Evolutionary conservation across 1,140 invertebrate species (phyloP), one percentile per base, ranked within the genome.

Genomic region (Prorops nasuta): DNA sequence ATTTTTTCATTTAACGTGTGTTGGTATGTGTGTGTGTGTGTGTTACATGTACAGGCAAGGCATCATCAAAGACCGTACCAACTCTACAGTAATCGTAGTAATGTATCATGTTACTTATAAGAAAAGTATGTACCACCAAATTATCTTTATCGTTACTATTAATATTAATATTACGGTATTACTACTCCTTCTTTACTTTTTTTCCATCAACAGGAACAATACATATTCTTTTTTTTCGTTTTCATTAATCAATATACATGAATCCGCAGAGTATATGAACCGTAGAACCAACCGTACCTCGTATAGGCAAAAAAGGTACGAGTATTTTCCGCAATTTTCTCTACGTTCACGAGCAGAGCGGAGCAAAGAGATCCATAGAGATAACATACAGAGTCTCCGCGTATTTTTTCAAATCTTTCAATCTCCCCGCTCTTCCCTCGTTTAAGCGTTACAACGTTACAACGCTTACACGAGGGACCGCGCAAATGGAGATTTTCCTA

Each of bases 11-110:
- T 74, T 63, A 73, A 73, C 65, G 54, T 67, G 54, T 67, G 60
- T 62, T 44, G 53, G 43, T 66, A 56, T 56, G 56, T 54, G 56
- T 56, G 44, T 67, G 56, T 57, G 54, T 54, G 57, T 64, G 58
- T 65, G 60, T 72, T 76, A 77, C 73, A 76, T 77, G 71, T 76
- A 76, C 73, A 74, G 73, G 60, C 72, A 77, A 77, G 74, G 74
- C 74, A 77, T 74, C 71, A 58, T 74, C 69, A 66, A 75, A 72
- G 67, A 76, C 72, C 69, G 73, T 75, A 77, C 72, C 71, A 74
- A 75, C 69, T 72, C 67, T 66, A 73, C 69, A 66, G 61, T 75
- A 69, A 72, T 76, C 65, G 63, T 72, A 67, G 54, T 66, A 62
- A 66, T 63, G 62, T 69, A 54, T 72, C 67, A 65, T 62, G 49